Conservation (phyloP, 2,888 invertebrate genomes). For the Serrognathus titanus region DNA sequence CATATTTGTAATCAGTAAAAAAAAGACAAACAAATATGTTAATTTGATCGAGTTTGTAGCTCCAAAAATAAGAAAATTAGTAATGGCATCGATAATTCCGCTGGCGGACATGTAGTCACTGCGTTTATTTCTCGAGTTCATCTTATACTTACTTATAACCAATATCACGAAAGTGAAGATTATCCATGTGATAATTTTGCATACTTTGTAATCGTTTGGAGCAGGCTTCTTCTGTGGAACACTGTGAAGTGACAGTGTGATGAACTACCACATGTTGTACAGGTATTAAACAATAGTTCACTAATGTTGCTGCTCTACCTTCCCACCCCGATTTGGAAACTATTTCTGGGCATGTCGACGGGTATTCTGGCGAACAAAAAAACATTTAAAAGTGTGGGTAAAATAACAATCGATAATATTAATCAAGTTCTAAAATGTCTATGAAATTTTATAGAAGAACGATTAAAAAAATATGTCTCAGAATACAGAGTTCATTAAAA, state of each 20-base stretch:
- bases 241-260: slow-evolving; percentile 55
- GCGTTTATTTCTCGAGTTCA: too few species aligned
- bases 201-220: slow-evolving; percentile 46
- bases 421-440: too few species aligned
- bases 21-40: too few species aligned
- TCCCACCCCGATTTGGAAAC: slow-evolving; percentile 58
- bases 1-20: too few species aligned
- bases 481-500: too few species aligned
- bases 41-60: too few species aligned
- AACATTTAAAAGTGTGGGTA: neutral
- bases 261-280: slow-evolving; percentile 55
- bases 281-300: slow-evolving; percentile 56
- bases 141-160: slow-evolving; percentile 60
- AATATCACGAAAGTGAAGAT: slow-evolving; percentile 54
- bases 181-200: slow-evolving; percentile 54
- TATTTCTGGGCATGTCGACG: slow-evolving; percentile 52
- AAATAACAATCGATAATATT: too few species aligned
- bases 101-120: too few species aligned
- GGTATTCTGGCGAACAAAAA: slow-evolving; percentile 4
- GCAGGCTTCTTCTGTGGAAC: slow-evolving; percentile 49
- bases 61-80: too few species aligned
- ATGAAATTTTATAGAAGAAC: too few species aligned
- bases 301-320: slow-evolving; percentile 48
- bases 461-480: too few species aligned
- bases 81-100: too few species aligned